Percentiles rank a stretch among this genome's conserved stretches.
These are phyloP conservation scores for Trimorus sp. DNA, from an alignment of 2,888 invertebrate species.

Conservation along the genomic window DNA sequence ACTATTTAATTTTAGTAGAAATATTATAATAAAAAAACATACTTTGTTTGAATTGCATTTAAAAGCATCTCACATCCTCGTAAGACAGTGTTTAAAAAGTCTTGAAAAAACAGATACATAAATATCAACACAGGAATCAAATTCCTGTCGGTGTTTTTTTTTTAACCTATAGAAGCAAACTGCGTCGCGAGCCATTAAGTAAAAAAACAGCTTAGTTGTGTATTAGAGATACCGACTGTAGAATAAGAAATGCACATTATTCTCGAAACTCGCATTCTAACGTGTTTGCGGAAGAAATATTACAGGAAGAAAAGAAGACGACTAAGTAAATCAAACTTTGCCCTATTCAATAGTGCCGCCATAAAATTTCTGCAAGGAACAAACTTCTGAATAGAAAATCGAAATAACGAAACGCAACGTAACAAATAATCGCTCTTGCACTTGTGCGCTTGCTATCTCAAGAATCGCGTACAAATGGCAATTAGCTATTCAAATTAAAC, in stretches of 20 bases:
- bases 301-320: constrained; percentile 18
- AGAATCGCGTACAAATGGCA: constrained; percentile 9
- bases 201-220: constrained; percentile 36
- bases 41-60: constrained; percentile 6
- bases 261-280: constrained; percentile 47
- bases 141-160: constrained; percentile 13
- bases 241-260: constrained; percentile 45
- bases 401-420: constrained; percentile 9
- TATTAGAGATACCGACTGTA: constrained; percentile 30
- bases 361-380: constrained; percentile 31
- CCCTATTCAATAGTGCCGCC: constrained; percentile 14
- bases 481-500: constrained; percentile 14
- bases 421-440: constrained; percentile 23
- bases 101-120: constrained; percentile 11
- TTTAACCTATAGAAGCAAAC: constrained; percentile 13
- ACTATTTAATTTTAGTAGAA: no score
- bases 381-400: constrained; percentile 21
- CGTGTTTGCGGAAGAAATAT: constrained; percentile 51
- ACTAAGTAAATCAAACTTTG: constrained; percentile 41
- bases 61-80: constrained; percentile 4
- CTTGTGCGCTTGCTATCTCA: constrained; percentile 6
- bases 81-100: background rate
- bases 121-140: constrained; percentile 28
- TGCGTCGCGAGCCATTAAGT: constrained; percentile 30
- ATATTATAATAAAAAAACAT: no score